These are phyloP conservation scores for Corythornis cristatus DNA, from an alignment of 2,113 vertebrate genomes.

Conservation along the genomic window DNA sequence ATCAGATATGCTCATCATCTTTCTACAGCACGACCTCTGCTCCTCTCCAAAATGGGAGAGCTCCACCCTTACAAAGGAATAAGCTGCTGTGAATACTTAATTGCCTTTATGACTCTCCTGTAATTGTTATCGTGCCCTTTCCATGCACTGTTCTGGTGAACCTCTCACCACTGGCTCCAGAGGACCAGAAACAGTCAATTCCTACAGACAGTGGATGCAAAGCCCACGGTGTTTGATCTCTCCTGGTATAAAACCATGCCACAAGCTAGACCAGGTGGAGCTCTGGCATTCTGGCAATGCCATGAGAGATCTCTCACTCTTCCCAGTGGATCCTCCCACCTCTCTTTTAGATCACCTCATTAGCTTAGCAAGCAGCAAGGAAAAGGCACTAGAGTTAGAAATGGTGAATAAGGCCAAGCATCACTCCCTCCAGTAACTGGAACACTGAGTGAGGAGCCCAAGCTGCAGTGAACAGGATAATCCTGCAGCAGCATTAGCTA, in stretches of 20 bases:
- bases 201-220: neutral
- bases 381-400: neutral
- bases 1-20: neutral
- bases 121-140: conserved; percentile 21
- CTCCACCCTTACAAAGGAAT: neutral
- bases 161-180: neutral
- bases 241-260: neutral
- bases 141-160: neutral
- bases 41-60: neutral
- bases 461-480: neutral
- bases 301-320: neutral
- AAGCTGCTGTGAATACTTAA: neutral
- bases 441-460: neutral
- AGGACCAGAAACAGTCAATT: neutral
- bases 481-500: conserved; percentile 2
- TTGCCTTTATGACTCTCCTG: neutral
- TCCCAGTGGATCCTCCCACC: neutral
- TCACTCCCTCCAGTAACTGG: neutral
- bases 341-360: neutral
- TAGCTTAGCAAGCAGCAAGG: neutral
- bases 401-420: neutral
- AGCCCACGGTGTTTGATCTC: neutral
- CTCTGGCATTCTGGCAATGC: neutral
- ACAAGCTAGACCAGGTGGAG: neutral
- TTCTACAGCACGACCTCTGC: neutral